Percentiles rank a stretch among this genome's conserved stretches.
Conservation (phyloP, 2,113 vertebrate species). For the Struthio camelus region DNA sequence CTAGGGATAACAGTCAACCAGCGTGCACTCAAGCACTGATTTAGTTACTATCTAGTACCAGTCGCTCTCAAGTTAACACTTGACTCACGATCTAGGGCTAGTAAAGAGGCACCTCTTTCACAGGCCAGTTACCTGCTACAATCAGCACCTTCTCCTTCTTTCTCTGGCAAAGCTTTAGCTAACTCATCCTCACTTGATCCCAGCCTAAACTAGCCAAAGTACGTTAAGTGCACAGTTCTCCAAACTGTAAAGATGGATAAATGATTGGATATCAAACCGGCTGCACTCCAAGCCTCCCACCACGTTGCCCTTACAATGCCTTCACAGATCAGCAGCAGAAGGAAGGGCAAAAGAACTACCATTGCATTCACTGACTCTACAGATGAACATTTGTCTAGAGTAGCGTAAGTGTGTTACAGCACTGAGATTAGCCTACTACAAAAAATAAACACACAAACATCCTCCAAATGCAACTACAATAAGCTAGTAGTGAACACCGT, state of each 20-base stretch:
- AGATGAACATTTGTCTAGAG: neutral
- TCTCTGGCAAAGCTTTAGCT: neutral
- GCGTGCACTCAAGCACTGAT: neutral
- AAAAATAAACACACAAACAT: no score
- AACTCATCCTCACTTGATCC: neutral
- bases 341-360: neutral
- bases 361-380: neutral
- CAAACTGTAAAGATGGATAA: rapidly evolving
- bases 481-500: neutral
- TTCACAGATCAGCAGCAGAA: neutral
- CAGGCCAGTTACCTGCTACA: neutral
- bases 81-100: neutral
- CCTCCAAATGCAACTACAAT: neutral
- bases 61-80: neutral
- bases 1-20: neutral
- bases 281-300: rapidly evolving
- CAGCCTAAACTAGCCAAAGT: neutral
- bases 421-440: neutral
- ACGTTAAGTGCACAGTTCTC: rapidly evolving
- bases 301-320: rapidly evolving
- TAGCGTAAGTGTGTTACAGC: neutral
- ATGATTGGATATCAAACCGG: neutral
- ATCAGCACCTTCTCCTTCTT: neutral
- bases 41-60: neutral
- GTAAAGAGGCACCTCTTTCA: neutral